phyloP scores from a whole-genome alignment of 2,797 vertebrate genomes.

The Heteromormyrus szaboi region DNA sequence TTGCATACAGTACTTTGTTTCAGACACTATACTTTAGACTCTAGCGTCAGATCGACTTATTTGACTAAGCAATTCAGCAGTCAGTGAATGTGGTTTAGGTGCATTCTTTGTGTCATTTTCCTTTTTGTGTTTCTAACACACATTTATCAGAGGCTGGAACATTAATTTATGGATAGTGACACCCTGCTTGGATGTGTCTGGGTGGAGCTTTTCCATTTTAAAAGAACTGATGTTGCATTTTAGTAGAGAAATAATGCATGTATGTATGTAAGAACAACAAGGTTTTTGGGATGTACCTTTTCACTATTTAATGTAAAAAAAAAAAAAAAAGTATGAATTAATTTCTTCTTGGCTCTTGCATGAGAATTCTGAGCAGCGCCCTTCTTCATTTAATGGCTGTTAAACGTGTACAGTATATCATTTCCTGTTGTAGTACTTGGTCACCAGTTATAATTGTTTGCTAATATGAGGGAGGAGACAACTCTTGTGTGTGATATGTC shows the following conservation, averaged over 20 bases:
- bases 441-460: not conserved
- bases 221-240: not conserved
- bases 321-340: not conserved
- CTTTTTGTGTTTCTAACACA: not conserved
- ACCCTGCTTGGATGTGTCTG: not conserved
- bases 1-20: not conserved
- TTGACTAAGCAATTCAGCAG: not conserved
- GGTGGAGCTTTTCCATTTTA: not conserved
- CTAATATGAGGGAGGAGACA: not conserved
- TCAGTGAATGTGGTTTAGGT: slow-evolving; percentile 1
- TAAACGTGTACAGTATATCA: not conserved
- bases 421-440: not conserved
- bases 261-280: not conserved
- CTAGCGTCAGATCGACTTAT: not conserved
- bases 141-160: not conserved
- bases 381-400: not conserved
- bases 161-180: not conserved
- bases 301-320: no score
- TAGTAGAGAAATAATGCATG: not conserved
- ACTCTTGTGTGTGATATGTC: not conserved
- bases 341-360: not conserved
- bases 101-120: not conserved
- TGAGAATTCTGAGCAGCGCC: not conserved
- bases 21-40: not conserved
- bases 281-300: not conserved